These are phyloP conservation scores for Drosophila borealis DNA, from an alignment of 2,888 invertebrate genomes.

Conservation along the genomic window DNA sequence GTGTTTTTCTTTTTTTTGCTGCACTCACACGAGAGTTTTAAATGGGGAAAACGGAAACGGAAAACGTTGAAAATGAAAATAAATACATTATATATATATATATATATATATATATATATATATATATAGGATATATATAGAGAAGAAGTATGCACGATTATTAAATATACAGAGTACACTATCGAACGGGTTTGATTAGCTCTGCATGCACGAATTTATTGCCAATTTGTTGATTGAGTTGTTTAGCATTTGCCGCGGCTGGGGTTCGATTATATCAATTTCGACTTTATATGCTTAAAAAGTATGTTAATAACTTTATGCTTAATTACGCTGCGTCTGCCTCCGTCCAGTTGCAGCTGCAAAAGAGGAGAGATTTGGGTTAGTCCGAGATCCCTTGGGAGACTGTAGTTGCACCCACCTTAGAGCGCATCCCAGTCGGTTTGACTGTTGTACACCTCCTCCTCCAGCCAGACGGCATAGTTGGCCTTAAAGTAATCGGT, in stretches of 20 bases:
- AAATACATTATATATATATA: slow-evolving; percentile 65
- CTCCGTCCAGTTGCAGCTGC: slow-evolving; percentile 28
- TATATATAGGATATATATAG: slow-evolving; percentile 43
- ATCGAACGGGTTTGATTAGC: slow-evolving; percentile 36
- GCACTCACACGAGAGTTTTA: slow-evolving; percentile 2
- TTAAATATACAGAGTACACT: slow-evolving; percentile 48
- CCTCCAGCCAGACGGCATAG: slow-evolving; percentile 97
- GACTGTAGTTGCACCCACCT: slow-evolving; percentile 15
- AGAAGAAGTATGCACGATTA: slow-evolving; percentile 34
- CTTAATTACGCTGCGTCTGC: slow-evolving; percentile 54
- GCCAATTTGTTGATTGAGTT: slow-evolving; percentile 51
- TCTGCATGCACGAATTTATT: slow-evolving; percentile 55
- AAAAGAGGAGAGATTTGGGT: neutral
- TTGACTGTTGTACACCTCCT: slow-evolving; percentile 96
- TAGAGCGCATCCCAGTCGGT: slow-evolving; percentile 90
- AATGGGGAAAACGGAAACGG: slow-evolving; percentile 5
- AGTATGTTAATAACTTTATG: slow-evolving; percentile 70
- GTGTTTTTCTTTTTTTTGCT: neutral
- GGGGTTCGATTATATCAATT: slow-evolving; percentile 67
- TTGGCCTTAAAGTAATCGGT: slow-evolving; percentile 97
- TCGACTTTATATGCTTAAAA: slow-evolving; percentile 59
- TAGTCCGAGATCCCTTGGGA: neutral
- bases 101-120: slow-evolving; percentile 44
- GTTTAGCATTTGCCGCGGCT: no score
- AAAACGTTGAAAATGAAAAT: slow-evolving; percentile 52